Base-by-base conservation (phyloP, 2,113 vertebrate genomes). In the Pseudolaguvia tuberculata region DNA sequence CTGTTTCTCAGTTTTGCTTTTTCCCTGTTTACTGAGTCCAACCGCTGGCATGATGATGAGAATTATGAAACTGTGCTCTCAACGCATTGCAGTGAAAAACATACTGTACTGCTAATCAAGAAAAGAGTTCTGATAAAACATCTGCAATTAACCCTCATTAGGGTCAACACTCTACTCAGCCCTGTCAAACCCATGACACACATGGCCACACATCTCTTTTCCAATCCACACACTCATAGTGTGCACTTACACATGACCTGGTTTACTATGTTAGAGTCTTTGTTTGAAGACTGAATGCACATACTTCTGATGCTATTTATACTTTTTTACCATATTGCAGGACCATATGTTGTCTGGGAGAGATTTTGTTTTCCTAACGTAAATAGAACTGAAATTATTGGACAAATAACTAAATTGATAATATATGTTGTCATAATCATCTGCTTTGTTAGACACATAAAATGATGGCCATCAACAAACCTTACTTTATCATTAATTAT, bases 101-200 rank as follows among this genome's bases (percentile, higher is more conserved):
- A 8, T 47, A 68, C 65, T 68, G 18, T 52, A 68, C 65, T 71
- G 55, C 77, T 81, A 82, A 86, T 84, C 78, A 81, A 76, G 63
- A 78, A 61, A 81, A 81, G 69, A 53, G 25, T 74, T 71, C 29
- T 67, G 78, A 82, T 66, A 77, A 79, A 82, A 77, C 74, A 74
- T 66, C 76, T 71, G 77, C 73, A 85, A 84, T 83, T 80, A 63
- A 73, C 76, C 72, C 78, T 85, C 47, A 70, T 87, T 73, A 80
- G 75, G 82, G 83, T 85, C 80, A 72, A 79, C 66, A 72, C 70
- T 78, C 67, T 80, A 65, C 18, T 81, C 80, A 78, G 72, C 47
- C 47, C 31, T 42, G 73, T 75, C 80, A 67, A 80, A 45, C 63
- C 78, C 78, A 80, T 82, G 35, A 35, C 29, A 29, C 45, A 70